Conservation (phyloP, 1,140 invertebrate genomes). For the Lutraria rhynchaena region DNA sequence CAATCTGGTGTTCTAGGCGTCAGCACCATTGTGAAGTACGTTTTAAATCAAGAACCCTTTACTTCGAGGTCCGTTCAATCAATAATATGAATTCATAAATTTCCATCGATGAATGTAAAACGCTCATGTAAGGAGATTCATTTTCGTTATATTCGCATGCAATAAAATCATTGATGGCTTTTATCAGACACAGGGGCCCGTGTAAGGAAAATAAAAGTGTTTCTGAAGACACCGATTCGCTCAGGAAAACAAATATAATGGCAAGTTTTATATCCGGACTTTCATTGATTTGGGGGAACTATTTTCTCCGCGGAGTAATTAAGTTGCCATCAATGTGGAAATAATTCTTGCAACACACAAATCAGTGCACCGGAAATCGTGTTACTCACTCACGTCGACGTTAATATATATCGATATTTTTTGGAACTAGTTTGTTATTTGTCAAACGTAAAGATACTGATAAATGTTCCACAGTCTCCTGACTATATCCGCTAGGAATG, state of each 20-base stretch:
- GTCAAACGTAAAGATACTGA: constrained; percentile 4
- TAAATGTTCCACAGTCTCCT: background rate
- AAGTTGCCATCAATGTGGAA: constrained; percentile 39
- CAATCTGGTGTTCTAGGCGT: no score
- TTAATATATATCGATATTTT: constrained; percentile 54
- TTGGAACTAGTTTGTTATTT: constrained; percentile 20
- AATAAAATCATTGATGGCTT: constrained; percentile 10
- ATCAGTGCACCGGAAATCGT: constrained; percentile 47
- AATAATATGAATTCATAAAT: no score
- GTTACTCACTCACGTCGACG: constrained; percentile 33
- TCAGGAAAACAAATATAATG: constrained; percentile 44
- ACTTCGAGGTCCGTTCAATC: no score
- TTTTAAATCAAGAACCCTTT: no score
- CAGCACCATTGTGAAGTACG: no score
- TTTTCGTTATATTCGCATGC: constrained; percentile 1
- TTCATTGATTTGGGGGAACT: constrained; percentile 46
- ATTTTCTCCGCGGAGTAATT: constrained; percentile 52
- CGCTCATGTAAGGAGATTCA: background rate
- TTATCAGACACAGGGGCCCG: constrained; percentile 11
- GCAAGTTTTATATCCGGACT: constrained; percentile 29
- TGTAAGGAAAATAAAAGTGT: constrained; percentile 39
- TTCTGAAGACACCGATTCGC: constrained; percentile 35
- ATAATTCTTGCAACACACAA: constrained; percentile 43
- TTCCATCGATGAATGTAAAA: background rate
- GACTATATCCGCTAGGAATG: no score